Evolutionary conservation across 2,113 vertebrate genomes (phyloP).

Genomic region (Urocynchramus pylzowi): DNA sequence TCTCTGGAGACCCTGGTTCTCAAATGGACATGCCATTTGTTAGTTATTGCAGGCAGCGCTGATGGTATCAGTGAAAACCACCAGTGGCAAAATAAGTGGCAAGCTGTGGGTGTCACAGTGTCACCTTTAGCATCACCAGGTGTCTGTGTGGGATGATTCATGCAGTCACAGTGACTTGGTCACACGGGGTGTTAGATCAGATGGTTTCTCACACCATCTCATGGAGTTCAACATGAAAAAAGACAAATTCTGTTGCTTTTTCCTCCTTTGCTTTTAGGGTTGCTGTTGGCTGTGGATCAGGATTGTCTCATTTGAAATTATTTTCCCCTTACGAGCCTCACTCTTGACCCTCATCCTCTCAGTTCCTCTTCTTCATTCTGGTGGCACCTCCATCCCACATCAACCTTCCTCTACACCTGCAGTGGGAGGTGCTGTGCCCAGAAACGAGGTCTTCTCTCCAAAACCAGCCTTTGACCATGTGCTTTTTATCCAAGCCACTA

Average conservation of each 20-base stretch:
- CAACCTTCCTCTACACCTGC: background rate
- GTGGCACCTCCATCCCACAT: background rate
- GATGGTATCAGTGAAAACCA: background rate
- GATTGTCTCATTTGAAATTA: background rate
- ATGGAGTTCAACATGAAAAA: background rate
- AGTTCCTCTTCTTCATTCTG: background rate
- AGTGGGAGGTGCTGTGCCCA: background rate
- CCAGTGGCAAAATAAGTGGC: background rate
- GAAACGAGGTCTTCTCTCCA: background rate
- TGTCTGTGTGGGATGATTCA: background rate
- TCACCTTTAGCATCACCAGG: background rate
- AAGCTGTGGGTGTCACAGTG: background rate
- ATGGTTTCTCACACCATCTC: background rate
- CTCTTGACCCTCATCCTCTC: background rate
- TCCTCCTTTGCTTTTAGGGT: background rate
- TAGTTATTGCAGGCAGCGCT: background rate
- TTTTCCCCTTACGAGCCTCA: background rate
- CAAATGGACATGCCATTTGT: background rate
- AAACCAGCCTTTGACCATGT: fast-evolving
- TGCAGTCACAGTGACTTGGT: background rate
- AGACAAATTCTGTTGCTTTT: background rate
- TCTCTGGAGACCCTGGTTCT: background rate
- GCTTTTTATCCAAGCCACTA: background rate
- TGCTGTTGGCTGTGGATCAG: background rate
- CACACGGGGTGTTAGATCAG: background rate